These are phyloP conservation scores for Panzeria rudis DNA, from an alignment of 2,888 invertebrate species.

Conservation along the genomic window DNA sequence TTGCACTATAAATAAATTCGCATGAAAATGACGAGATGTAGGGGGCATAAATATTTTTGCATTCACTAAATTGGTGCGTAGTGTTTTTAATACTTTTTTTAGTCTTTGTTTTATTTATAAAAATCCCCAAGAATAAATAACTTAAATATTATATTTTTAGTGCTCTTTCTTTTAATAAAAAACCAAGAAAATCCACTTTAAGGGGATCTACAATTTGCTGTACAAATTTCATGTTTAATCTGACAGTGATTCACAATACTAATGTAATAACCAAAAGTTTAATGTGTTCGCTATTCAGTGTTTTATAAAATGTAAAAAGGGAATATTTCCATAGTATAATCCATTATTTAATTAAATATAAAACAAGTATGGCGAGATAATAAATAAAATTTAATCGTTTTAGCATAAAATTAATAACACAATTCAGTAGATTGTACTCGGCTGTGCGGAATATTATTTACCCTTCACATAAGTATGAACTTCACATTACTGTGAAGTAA, in stretches of 20 bases:
- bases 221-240: not conserved
- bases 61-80: not conserved
- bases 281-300: not conserved
- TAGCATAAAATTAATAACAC: not conserved
- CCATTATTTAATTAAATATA: not conserved
- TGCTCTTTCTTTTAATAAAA: not conserved
- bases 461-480: not conserved
- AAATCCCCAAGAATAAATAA: conserved; percentile 2
- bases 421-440: not conserved
- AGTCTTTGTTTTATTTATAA: conserved; percentile 4
- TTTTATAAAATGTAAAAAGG: not conserved
- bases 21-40: conserved; percentile 2
- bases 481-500: too few relatives aligned
- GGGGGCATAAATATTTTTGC: not conserved
- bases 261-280: not conserved
- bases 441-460: not conserved
- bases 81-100: not conserved
- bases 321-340: not conserved
- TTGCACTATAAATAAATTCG: not conserved
- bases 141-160: not conserved
- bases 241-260: not conserved
- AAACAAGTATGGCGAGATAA: not conserved
- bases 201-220: conserved; percentile 50
- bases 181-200: not conserved
- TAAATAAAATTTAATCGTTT: not conserved